phyloP scores from a whole-genome alignment of 2,888 invertebrate species.

The Seira ritae region DNA sequence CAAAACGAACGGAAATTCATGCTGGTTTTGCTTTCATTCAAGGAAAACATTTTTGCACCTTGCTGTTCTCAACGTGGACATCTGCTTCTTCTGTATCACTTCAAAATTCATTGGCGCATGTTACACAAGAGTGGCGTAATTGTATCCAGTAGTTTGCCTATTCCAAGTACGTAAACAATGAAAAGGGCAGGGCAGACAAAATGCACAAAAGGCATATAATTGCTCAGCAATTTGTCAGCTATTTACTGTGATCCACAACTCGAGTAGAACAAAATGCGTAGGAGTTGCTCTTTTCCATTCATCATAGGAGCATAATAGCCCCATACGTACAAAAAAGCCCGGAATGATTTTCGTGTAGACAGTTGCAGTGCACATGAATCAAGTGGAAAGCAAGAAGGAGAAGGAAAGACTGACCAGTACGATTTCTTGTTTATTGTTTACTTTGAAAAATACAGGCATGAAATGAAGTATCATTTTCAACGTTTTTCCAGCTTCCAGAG shows the following conservation, averaged over 20 bases:
- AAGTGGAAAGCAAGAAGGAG: slow-evolving; percentile 34
- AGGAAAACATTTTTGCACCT: slow-evolving; percentile 34
- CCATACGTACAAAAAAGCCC: no score
- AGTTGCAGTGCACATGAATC: slow-evolving; percentile 41
- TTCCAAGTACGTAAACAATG: slow-evolving; percentile 33
- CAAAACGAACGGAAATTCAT: slow-evolving; percentile 57
- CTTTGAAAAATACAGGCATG: slow-evolving; percentile 4
- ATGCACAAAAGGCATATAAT: slow-evolving; percentile 28
- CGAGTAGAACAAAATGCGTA: background rate
- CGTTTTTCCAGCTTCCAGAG: slow-evolving; percentile 32
- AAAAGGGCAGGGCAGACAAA: slow-evolving; percentile 14
- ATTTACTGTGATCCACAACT: slow-evolving; percentile 8
- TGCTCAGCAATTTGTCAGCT: slow-evolving; percentile 51
- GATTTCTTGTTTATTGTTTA: slow-evolving; percentile 6
- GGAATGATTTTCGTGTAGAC: background rate
- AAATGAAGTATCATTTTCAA: slow-evolving; percentile 41
- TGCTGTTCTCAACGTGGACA: slow-evolving; percentile 22
- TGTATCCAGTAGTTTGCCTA: background rate
- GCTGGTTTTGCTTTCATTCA: slow-evolving; percentile 23
- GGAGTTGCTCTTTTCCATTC: slow-evolving; percentile 6
- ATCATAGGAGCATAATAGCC: no score
- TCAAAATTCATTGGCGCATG: no score
- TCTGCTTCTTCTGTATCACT: no score
- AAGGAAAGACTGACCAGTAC: slow-evolving; percentile 53
- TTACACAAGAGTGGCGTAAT: slow-evolving; percentile 13